Percentiles rank a stretch among this genome's conserved stretches.
phyloP scores from a whole-genome alignment of 2,888 invertebrate genomes.

The Oscheius sp. region DNA sequence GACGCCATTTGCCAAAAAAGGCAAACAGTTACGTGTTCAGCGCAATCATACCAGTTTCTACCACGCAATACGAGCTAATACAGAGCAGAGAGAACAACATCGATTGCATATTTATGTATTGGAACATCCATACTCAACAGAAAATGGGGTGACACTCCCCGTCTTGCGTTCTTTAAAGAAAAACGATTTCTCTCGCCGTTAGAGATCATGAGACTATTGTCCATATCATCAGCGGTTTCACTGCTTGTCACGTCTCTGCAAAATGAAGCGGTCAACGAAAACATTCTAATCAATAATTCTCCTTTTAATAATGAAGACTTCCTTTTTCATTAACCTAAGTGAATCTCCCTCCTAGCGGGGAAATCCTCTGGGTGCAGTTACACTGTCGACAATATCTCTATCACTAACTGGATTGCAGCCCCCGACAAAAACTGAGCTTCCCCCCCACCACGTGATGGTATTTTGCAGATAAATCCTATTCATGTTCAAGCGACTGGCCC shows the following conservation, averaged over 20 bases:
- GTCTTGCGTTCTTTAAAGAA: background rate
- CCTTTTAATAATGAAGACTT: background rate
- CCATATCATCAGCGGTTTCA: background rate
- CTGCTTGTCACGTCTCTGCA: background rate
- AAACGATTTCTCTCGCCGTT: background rate
- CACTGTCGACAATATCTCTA: too few relatives aligned
- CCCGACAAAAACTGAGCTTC: too few relatives aligned
- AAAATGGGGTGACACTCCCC: background rate
- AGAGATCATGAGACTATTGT: background rate
- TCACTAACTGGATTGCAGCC: too few relatives aligned
- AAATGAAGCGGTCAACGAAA: background rate
- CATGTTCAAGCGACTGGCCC: background rate
- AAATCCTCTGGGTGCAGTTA: too few relatives aligned
- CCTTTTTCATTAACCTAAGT: too few relatives aligned
- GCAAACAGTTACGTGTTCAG: constrained; percentile 5
- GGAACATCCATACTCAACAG: too few relatives aligned
- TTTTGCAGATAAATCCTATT: background rate
- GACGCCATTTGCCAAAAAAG: constrained; percentile 15
- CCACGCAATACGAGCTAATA: background rate
- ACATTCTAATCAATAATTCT: too few relatives aligned
- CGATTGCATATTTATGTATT: too few relatives aligned
- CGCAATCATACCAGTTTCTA: background rate
- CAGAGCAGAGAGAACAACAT: too few relatives aligned
- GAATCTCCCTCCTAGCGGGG: too few relatives aligned
- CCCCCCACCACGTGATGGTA: background rate